A percentile compares a stretch with the other conserved stretches of the same genome.
These are phyloP conservation scores for Lamellibrachia satsuma DNA, from an alignment of 2,888 invertebrate genomes.

Conservation along the genomic window DNA sequence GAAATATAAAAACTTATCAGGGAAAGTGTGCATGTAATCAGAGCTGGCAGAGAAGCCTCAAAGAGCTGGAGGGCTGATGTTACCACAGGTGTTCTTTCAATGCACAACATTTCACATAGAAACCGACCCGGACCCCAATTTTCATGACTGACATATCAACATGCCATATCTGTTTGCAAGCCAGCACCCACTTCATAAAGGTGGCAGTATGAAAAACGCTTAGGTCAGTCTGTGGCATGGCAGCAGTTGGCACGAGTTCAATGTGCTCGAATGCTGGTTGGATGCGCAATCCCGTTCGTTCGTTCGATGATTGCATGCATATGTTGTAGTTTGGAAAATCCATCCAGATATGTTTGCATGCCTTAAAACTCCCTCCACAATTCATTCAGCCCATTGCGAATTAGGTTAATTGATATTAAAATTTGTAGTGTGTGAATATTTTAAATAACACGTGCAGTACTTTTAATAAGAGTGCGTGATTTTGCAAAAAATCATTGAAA, in stretches of 20 bases:
- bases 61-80: neutral
- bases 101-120: conserved; percentile 4
- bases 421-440: too few relatives aligned
- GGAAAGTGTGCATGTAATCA: conserved; percentile 17
- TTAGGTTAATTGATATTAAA: too few relatives aligned
- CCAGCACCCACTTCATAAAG: neutral
- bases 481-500: too few relatives aligned
- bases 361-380: too few relatives aligned
- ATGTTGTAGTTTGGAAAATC: neutral
- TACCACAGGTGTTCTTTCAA: neutral
- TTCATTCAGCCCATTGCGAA: too few relatives aligned
- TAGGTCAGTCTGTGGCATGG: neutral
- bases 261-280: neutral
- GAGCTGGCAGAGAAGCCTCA: neutral
- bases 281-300: neutral
- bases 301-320: neutral
- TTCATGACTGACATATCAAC: conserved; percentile 7
- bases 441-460: too few relatives aligned
- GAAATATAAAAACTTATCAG: conserved; percentile 9
- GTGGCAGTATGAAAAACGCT: neutral
- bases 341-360: too few relatives aligned
- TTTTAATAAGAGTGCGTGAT: too few relatives aligned
- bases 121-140: conserved; percentile 10
- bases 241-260: neutral
- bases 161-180: neutral